Percentiles rank a stretch among this genome's conserved stretches.
These are phyloP conservation scores for Glaucopsyche alexis DNA, from an alignment of 2,888 invertebrate species.

Conservation along the genomic window DNA sequence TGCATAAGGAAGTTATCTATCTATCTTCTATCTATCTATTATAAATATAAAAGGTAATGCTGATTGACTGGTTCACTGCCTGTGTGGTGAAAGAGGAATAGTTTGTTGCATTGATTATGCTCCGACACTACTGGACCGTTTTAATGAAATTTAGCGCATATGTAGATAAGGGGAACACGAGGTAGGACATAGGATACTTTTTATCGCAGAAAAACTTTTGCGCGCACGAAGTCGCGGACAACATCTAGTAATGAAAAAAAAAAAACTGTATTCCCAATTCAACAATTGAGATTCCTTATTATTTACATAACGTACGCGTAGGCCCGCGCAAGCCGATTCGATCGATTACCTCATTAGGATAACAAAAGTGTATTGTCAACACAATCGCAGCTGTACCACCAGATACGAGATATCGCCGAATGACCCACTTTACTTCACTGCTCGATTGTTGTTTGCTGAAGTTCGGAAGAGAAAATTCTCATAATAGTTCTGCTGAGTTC, in stretches of 20 bases:
- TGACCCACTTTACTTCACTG: conserved; percentile 53
- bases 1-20: too few species aligned
- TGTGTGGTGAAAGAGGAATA: too few species aligned
- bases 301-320: conserved; percentile 2
- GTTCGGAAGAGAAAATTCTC: background rate
- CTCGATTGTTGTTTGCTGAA: conserved; percentile 28
- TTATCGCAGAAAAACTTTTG: too few species aligned
- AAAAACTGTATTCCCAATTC: background rate
- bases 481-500: background rate
- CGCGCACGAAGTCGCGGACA: too few species aligned
- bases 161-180: too few species aligned
- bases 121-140: too few species aligned
- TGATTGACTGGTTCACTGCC: too few species aligned
- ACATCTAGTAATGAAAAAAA: background rate
- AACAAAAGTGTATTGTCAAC: conserved; percentile 50
- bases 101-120: too few species aligned
- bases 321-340: background rate
- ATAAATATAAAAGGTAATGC: too few species aligned
- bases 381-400: conserved; percentile 52
- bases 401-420: conserved; percentile 50
- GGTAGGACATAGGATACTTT: too few species aligned
- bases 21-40: too few species aligned
- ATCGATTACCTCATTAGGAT: conserved; percentile 20
- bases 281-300: background rate
- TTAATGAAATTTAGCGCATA: too few species aligned